A percentile compares a stretch with the other conserved stretches of the same genome.
Evolutionary conservation across 2,888 invertebrate genomes (phyloP).

Genomic region (Mantis religiosa): DNA sequence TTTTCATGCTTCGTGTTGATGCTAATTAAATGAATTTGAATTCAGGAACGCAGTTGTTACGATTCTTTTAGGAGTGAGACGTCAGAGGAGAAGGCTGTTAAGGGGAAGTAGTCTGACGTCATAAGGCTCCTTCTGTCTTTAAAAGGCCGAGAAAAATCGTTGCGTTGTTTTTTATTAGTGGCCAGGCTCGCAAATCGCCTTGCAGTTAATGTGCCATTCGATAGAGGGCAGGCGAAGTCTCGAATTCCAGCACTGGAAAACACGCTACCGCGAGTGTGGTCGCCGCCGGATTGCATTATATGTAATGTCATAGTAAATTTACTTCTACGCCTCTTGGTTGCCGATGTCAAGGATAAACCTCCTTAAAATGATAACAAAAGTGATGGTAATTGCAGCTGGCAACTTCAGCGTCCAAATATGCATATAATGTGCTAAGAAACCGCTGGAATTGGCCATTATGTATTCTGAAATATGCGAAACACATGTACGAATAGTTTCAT

Average conservation of each 20-base stretch:
- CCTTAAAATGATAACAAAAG: neutral
- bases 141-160: neutral
- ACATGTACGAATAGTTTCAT: neutral
- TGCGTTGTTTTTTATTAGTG: neutral
- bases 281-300: neutral
- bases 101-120: neutral
- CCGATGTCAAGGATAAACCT: neutral
- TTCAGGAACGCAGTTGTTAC: neutral
- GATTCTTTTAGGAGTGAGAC: neutral
- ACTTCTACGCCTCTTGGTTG: neutral
- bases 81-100: neutral
- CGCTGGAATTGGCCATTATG: neutral
- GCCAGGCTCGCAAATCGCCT: neutral
- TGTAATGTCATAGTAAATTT: neutral
- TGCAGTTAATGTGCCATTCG: neutral
- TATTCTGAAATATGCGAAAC: neutral
- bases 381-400: neutral
- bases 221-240: neutral
- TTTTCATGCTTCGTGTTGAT: neutral
- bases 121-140: neutral
- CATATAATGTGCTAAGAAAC: neutral
- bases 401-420: neutral
- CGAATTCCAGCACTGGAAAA: neutral
- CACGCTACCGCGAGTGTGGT: neutral
- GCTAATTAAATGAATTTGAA: neutral